A percentile compares a stretch with the other conserved stretches of the same genome.
Conservation (phyloP, 2,113 vertebrate genomes). For the Leptodactylus fuscus region DNA sequence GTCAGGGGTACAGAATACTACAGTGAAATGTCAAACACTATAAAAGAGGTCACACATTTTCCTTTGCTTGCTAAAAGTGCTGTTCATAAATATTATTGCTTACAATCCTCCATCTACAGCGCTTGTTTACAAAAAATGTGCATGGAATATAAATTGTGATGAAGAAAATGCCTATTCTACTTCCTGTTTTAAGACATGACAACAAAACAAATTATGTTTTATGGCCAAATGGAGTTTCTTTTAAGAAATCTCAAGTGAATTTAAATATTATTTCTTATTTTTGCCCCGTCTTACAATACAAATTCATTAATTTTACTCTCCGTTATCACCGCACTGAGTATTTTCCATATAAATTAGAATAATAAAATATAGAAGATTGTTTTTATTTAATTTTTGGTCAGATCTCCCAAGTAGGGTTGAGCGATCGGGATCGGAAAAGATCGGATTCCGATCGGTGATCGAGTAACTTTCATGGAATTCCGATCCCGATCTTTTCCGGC, state of each 20-base stretch:
- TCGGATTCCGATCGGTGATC: too few relatives aligned
- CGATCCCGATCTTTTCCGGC: too few relatives aligned
- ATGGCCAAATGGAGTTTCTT: constrained; percentile 66
- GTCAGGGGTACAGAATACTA: constrained; percentile 79
- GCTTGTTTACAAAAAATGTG: constrained; percentile 86
- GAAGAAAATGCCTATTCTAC: constrained; percentile 85
- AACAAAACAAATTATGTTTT: constrained; percentile 82
- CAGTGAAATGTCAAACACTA: constrained; percentile 86
- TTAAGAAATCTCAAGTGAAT: neutral
- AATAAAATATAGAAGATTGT: too few relatives aligned
- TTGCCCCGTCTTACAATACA: neutral
- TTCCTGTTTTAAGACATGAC: constrained; percentile 84
- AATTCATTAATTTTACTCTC: too few relatives aligned
- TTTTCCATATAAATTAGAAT: too few relatives aligned
- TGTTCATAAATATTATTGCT: constrained; percentile 89
- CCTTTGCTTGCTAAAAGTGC: constrained; percentile 87
- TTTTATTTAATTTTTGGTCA: too few relatives aligned
- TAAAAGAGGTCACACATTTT: constrained; percentile 87
- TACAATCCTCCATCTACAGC: constrained; percentile 83
- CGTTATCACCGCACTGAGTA: too few relatives aligned
- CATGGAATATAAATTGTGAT: constrained; percentile 88
- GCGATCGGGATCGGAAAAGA: too few relatives aligned
- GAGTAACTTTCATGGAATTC: too few relatives aligned
- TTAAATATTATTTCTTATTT: neutral
- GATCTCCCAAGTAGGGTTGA: too few relatives aligned